Evolutionary conservation across 2,113 vertebrate genomes (phyloP), one percentile per base, ranked within the genome.

Genomic region (Salvelinus alpinus): DNA sequence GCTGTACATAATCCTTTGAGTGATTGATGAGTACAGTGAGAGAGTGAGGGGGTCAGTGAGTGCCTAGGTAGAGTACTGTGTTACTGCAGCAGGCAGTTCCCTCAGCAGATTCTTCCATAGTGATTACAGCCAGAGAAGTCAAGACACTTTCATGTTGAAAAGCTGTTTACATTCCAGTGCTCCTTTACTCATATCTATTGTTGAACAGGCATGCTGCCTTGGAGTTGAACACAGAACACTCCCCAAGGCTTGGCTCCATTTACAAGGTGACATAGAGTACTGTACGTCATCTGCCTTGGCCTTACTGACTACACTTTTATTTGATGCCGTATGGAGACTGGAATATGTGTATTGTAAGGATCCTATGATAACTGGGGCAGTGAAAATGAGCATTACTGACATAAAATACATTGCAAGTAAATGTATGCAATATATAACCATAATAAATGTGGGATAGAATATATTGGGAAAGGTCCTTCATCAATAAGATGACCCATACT

Each of bases 91-190:
- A 20, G 54, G 54, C 14, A 20, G 54, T 67, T 79, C 51, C 31
- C 59, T 85, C 89, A 79, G 76, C 16, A 80, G 76, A 89, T 85
- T 66, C 81, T 88, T 88, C 80, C 77, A 84, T 84, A 90, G 44
- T 80, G 82, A 91, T 88, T 84, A 64, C 29, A 73, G 78, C 75
- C 66, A 59, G 74, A 70, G 68, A 80, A 71, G 80, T 89, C 76
- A 80, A 88, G 81, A 91, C 86, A 85, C 86, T 90, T 92, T 91
- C 84, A 87, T 82, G 83, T 68, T 75, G 88, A 90, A 80, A 80
- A 84, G 84, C 85, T 91, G 87, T 92, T 93, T 93, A 93, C 81
- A 89, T 92, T 92, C 86, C 78, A 84, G 27, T 77, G 71, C 69
- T 80, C 77, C 79, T 84, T 70, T 77, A 72, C 67, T 75, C 82